A percentile compares a stretch with the other conserved stretches of the same genome.
Conservation (phyloP, 2,888 invertebrate genomes). For the Cheilosia soror region DNA sequence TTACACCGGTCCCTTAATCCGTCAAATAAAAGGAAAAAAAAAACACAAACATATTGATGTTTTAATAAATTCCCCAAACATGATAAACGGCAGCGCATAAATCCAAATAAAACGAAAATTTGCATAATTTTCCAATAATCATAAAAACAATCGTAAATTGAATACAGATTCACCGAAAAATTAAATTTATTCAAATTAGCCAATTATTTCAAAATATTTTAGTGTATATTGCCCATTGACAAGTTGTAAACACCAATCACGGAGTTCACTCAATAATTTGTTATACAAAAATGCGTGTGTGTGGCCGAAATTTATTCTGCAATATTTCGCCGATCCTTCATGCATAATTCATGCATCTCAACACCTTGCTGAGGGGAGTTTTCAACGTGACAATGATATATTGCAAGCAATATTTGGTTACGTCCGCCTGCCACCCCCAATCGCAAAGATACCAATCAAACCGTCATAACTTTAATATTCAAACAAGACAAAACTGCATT, state of each 20-base stretch:
- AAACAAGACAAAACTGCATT: no score
- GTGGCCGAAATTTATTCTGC: conserved; percentile 21
- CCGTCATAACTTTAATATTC: background rate
- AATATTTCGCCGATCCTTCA: conserved; percentile 25
- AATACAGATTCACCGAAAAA: conserved; percentile 30
- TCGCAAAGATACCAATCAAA: conserved; percentile 17
- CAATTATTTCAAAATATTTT: conserved; percentile 26
- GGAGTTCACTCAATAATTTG: background rate
- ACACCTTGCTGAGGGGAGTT: conserved; percentile 5
- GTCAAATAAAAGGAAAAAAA: background rate
- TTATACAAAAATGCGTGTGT: background rate
- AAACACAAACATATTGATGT: background rate
- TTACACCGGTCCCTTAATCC: background rate
- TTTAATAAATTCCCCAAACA: conserved; percentile 33
- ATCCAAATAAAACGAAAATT: conserved; percentile 19
- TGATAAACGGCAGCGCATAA: conserved; percentile 19
- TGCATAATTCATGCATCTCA: conserved; percentile 3
- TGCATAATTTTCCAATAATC: conserved; percentile 57
- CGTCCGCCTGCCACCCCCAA: background rate
- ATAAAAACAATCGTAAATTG: conserved; percentile 43
- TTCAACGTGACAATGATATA: background rate
- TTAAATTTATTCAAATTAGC: conserved; percentile 38
- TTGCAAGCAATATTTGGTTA: conserved; percentile 5
- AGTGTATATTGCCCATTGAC: conserved; percentile 9
- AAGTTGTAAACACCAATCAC: background rate